Evolutionary conservation across 2,797 vertebrate genomes (phyloP).

Genomic region (Tamandua tetradactyla): DNA sequence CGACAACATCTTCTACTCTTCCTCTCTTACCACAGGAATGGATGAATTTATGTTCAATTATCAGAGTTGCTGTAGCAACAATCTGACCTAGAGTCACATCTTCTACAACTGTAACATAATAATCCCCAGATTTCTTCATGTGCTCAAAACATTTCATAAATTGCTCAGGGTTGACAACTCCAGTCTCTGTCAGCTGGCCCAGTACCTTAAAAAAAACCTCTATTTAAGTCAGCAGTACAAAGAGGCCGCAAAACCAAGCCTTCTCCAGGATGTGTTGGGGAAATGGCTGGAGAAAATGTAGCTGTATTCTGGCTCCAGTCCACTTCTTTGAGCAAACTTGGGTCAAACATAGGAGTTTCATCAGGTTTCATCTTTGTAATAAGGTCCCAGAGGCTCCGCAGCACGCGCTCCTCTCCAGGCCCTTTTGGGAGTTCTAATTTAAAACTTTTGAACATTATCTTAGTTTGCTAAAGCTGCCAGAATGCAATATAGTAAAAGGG

Average conservation of each 20-base stretch:
- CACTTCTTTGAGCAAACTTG: constrained; percentile 91
- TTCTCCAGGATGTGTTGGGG: constrained; percentile 91
- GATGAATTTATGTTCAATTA: constrained; percentile 97
- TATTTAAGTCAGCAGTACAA: constrained; percentile 92
- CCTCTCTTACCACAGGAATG: constrained; percentile 97
- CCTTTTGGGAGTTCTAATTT: too few relatives aligned
- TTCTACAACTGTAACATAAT: constrained; percentile 94
- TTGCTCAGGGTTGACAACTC: constrained; percentile 92
- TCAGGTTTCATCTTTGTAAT: constrained; percentile 89
- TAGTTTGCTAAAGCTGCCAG: too few relatives aligned
- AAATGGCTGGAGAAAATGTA: constrained; percentile 92
- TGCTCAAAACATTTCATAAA: constrained; percentile 95
- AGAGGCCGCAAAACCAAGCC: constrained; percentile 95
- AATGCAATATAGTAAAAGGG: too few relatives aligned
- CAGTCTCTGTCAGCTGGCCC: constrained; percentile 93
- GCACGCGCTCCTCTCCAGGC: too few relatives aligned
- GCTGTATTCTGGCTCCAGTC: constrained; percentile 94
- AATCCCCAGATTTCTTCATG: constrained; percentile 95
- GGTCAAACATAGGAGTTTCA: constrained; percentile 94
- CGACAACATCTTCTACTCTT: constrained; percentile 97
- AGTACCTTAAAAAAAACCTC: constrained; percentile 96
- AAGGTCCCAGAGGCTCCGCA: too few relatives aligned
- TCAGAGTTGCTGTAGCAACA: constrained; percentile 94
- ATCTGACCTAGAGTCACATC: constrained; percentile 92
- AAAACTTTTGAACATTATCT: too few relatives aligned